Evolutionary conservation across 2,113 vertebrate species (phyloP), one percentile per base, ranked within the genome.

Genomic region (Eonycteris spelaea): DNA sequence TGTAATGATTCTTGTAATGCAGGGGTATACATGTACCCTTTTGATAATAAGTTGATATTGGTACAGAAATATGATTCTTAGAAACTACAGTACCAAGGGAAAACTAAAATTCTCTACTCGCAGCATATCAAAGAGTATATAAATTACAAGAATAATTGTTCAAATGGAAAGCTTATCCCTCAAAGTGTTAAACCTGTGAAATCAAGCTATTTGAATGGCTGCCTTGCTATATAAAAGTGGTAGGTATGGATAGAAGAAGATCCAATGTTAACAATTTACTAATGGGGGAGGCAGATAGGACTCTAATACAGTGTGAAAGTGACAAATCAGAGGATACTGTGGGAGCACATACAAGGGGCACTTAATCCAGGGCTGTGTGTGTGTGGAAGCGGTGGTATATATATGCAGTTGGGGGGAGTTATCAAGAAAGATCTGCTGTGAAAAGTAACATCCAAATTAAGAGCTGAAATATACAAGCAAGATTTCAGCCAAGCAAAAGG

Each of bases 361-460:
- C 10, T 71, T 84, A 83, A 57, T 30, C 53, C 21, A 95, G 22
- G 21, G 33, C 28, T 30, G 6, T 71, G 24, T 53, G 24, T 53
- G 71, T 30, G 7, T 63, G 16, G 13, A 18, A 5, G 33, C 24
- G 22, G 22, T 77, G 33, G 19, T 22, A 51, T 45, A 33, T 45
- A 22, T 61, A 43, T 21, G 26, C 18, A 61, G 40, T 61, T 61
- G 59, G 26, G 11, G 16, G 24, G 55, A 12, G 11, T 24, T 77
- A 6, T 63, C 18, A 91, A 53, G 19, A 75, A 91, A 87, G 82
- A 83, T 71, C 24, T 57, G 2, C 30, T 75, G 33, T 35, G 45
- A 90, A 90, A 91, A 77, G 53, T 53, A 91, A 67, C 55, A 84
- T 95, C 35, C 40, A 94, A 51, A 55, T 75, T 74, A 74, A 86